These are phyloP conservation scores for Pseudomyrmex gracilis DNA, from an alignment of 1,140 invertebrate species.

Conservation along the genomic window DNA sequence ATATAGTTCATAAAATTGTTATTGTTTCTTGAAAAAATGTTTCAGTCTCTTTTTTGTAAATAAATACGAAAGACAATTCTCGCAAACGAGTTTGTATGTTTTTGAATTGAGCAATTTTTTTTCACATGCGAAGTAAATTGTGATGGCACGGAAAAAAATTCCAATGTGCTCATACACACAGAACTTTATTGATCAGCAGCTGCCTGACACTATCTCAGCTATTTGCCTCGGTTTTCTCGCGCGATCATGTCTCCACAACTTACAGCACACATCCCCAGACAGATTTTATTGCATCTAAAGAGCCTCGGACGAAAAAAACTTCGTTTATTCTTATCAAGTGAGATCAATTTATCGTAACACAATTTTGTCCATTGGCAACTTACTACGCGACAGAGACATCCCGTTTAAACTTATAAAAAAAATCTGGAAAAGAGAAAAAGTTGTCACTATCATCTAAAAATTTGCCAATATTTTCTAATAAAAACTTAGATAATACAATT, in stretches of 20 bases:
- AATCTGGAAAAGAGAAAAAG: not conserved
- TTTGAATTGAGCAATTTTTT: not conserved
- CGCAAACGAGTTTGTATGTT: not conserved
- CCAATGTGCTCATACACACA: not conserved
- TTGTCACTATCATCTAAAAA: not conserved
- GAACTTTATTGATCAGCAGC: conserved; percentile 48
- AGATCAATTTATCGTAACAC: conserved; percentile 25
- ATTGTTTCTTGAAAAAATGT: too few relatives aligned
- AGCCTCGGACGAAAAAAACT: conserved; percentile 23
- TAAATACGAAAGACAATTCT: too few relatives aligned
- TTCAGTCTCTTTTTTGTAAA: too few relatives aligned
- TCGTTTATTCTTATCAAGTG: conserved; percentile 40
- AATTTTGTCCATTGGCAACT: conserved; percentile 22
- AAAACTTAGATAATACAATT: too few relatives aligned
- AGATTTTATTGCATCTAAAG: conserved; percentile 50
- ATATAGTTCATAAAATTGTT: not conserved
- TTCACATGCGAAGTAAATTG: too few relatives aligned
- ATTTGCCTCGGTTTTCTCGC: conserved; percentile 37
- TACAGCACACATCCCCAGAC: conserved; percentile 22
- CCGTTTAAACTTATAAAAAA: conserved; percentile 20
- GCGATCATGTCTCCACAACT: conserved; percentile 41
- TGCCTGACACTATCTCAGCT: conserved; percentile 28
- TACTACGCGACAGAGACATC: not conserved
- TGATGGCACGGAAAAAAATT: conserved; percentile 14
- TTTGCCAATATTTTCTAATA: too few relatives aligned